Conservation (phyloP, 2,113 vertebrate species). For the Gymnorhina tibicen region DNA sequence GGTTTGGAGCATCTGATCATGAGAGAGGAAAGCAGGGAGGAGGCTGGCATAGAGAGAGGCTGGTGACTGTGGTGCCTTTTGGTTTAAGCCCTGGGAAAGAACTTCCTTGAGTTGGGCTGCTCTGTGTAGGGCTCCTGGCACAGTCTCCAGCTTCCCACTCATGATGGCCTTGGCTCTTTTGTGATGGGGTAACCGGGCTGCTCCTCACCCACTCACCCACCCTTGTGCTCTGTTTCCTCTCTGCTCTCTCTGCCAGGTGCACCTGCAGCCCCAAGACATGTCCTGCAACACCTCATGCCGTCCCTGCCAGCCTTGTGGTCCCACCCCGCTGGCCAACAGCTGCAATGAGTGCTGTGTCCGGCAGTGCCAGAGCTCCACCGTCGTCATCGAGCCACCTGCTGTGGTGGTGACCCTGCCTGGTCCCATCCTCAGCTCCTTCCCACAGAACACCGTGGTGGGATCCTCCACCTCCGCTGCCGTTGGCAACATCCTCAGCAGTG, state of each 20-base stretch:
- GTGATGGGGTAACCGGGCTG: background rate
- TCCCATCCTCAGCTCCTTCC: background rate
- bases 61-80: background rate
- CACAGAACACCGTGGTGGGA: background rate
- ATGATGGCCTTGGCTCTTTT: background rate
- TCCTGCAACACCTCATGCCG: background rate
- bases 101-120: background rate
- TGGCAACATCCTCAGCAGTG: background rate
- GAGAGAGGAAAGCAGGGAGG: background rate
- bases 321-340: background rate
- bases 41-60: background rate
- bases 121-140: background rate
- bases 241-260: background rate
- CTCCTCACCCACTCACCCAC: background rate
- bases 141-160: background rate
- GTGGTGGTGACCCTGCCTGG: background rate
- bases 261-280: background rate
- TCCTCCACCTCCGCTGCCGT: background rate
- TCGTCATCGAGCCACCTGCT: fast-evolving
- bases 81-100: background rate
- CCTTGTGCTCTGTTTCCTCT: background rate
- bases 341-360: background rate
- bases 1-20: background rate
- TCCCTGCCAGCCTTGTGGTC: background rate
- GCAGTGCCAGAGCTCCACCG: background rate